Conservation (phyloP, 1,140 invertebrate genomes). For the Cheumatopsyche charites region DNA sequence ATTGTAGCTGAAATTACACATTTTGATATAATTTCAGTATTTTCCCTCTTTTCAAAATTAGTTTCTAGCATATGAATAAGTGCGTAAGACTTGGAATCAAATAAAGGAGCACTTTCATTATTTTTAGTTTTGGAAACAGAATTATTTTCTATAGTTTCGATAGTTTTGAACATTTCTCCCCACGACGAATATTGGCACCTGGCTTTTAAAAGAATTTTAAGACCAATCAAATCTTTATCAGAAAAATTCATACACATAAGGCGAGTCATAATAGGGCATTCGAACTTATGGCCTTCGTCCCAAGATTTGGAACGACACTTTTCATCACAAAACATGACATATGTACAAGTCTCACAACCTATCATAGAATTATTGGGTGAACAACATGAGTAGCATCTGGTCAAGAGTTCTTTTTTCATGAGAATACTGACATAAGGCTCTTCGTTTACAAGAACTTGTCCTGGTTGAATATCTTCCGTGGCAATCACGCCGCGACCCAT, state of each 20-base stretch:
- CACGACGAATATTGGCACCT: slow-evolving; percentile 60
- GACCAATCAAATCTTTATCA: slow-evolving; percentile 68
- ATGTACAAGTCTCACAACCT: slow-evolving; percentile 69
- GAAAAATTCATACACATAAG: slow-evolving; percentile 65
- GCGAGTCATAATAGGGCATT: slow-evolving; percentile 73
- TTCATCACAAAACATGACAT: slow-evolving; percentile 73
- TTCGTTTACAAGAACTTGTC: slow-evolving; percentile 80
- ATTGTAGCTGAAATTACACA: slow-evolving; percentile 71
- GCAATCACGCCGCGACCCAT: slow-evolving; percentile 72
- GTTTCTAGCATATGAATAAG: slow-evolving; percentile 74
- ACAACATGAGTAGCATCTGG: slow-evolving; percentile 81
- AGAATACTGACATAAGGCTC: slow-evolving; percentile 73
- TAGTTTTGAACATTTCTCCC: slow-evolving; percentile 55
- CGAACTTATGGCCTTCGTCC: slow-evolving; percentile 72
- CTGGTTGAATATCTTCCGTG: slow-evolving; percentile 69
- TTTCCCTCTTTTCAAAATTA: slow-evolving; percentile 71
- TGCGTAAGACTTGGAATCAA: slow-evolving; percentile 64
- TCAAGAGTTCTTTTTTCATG: slow-evolving; percentile 70
- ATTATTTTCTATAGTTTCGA: slow-evolving; percentile 55
- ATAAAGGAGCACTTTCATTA: slow-evolving; percentile 55
- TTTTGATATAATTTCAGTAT: slow-evolving; percentile 78
- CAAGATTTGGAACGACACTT: slow-evolving; percentile 69
- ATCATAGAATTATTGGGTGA: slow-evolving; percentile 67
- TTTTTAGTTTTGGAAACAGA: slow-evolving; percentile 53
- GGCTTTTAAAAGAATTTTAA: slow-evolving; percentile 68